phyloP scores from a whole-genome alignment of 2,888 invertebrate species.

The Patella depressa region DNA sequence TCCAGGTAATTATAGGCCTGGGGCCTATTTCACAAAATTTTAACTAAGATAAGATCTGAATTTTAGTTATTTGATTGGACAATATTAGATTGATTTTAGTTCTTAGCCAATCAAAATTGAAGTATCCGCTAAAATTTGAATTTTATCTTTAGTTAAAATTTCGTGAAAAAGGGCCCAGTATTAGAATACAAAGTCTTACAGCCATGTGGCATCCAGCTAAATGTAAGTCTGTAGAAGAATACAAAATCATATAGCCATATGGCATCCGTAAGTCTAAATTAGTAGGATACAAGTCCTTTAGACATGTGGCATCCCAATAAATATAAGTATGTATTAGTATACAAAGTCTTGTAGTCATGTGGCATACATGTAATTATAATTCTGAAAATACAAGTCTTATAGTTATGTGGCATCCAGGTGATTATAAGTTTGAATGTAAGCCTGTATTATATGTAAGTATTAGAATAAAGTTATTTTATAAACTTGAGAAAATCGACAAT shows the following conservation, averaged over 20 bases:
- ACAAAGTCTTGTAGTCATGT: constrained; percentile 54
- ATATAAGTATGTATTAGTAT: constrained; percentile 21
- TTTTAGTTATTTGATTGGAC: no score
- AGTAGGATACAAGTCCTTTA: constrained; percentile 37
- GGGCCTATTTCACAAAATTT: no score
- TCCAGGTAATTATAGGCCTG: constrained; percentile 42
- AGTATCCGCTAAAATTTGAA: no score
- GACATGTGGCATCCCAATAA: constrained; percentile 62
- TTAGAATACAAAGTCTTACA: constrained; percentile 37
- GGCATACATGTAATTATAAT: constrained; percentile 53
- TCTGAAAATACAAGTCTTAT: constrained; percentile 37
- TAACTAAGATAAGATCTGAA: no score
- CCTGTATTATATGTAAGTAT: constrained; percentile 33
- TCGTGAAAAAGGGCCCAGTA: no score
- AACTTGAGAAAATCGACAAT: no score
- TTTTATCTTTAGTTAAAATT: no score
- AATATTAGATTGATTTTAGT: no score
- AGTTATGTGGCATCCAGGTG: constrained; percentile 62
- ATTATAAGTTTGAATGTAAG: constrained; percentile 17
- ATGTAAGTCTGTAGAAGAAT: constrained; percentile 32
- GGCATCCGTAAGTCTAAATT: constrained; percentile 45
- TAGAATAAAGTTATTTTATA: no score
- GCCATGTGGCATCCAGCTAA: constrained; percentile 62
- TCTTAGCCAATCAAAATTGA: no score
- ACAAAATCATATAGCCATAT: constrained; percentile 54